phyloP scores from a whole-genome alignment of 1,140 invertebrate species.

The Ceratina australensis region DNA sequence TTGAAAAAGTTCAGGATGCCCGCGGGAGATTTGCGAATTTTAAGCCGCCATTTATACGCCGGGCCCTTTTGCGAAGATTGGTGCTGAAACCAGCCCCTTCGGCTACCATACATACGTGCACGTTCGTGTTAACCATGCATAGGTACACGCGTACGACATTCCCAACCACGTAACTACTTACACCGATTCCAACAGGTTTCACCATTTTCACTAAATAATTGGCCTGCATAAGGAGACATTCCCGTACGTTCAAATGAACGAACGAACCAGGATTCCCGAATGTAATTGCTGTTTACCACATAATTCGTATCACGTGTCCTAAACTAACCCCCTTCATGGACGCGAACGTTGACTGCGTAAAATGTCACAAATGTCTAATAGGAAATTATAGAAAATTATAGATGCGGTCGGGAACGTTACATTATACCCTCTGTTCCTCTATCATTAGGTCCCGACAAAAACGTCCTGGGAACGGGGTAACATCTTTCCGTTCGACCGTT shows the following conservation, averaged over 20 bases:
- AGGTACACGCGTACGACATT: constrained; percentile 18
- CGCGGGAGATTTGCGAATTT: constrained; percentile 48
- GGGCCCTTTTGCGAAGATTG: constrained; percentile 60
- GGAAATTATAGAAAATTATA: constrained; percentile 27
- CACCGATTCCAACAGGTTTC: constrained; percentile 39
- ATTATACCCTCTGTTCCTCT: not conserved
- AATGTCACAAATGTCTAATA: not conserved
- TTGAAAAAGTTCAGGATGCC: not conserved
- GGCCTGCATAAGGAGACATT: too few species aligned
- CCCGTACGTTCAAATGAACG: too few species aligned
- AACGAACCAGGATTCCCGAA: not conserved
- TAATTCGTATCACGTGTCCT: not conserved
- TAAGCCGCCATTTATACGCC: constrained; percentile 68
- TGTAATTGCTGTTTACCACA: not conserved
- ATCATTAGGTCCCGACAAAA: not conserved
- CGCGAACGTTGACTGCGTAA: not conserved
- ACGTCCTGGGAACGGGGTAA: constrained; percentile 32
- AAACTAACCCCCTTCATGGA: not conserved
- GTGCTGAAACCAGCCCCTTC: constrained; percentile 58
- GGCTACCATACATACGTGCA: constrained; percentile 38
- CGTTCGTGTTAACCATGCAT: constrained; percentile 15
- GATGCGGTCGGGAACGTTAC: constrained; percentile 14
- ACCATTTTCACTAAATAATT: not conserved
- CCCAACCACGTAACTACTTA: not conserved
- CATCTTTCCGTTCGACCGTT: constrained; percentile 32